Conservation (phyloP, 2,113 vertebrate species). For the Apodemus speciosus region DNA sequence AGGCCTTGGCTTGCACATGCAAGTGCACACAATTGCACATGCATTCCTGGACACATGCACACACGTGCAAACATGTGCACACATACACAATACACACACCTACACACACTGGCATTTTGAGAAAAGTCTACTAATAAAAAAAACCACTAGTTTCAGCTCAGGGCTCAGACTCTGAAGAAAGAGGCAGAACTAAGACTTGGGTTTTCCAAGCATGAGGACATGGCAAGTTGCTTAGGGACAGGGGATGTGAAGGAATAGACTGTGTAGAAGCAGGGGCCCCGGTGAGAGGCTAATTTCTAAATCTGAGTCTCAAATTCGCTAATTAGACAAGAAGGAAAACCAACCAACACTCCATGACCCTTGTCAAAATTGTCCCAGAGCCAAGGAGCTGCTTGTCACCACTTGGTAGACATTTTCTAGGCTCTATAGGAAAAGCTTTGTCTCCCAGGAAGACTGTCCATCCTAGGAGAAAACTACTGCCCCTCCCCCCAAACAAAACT, state of each 20-base stretch:
- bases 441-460: background rate
- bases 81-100: background rate
- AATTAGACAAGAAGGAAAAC: background rate
- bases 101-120: background rate
- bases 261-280: background rate
- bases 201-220: background rate
- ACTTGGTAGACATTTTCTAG: background rate
- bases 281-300: slow-evolving; percentile 3
- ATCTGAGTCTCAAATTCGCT: background rate
- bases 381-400: background rate
- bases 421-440: background rate
- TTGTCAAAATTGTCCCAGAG: background rate
- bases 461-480: background rate
- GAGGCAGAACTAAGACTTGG: background rate
- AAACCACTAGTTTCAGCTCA: background rate
- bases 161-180: background rate
- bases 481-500: background rate
- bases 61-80: too few relatives aligned
- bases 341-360: background rate
- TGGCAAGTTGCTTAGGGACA: background rate
- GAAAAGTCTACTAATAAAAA: background rate
- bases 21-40: background rate
- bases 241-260: background rate
- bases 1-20: background rate
- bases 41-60: background rate